These are phyloP conservation scores for Ochotona princeps DNA, from an alignment of 2,113 vertebrate genomes.

Conservation along the genomic window DNA sequence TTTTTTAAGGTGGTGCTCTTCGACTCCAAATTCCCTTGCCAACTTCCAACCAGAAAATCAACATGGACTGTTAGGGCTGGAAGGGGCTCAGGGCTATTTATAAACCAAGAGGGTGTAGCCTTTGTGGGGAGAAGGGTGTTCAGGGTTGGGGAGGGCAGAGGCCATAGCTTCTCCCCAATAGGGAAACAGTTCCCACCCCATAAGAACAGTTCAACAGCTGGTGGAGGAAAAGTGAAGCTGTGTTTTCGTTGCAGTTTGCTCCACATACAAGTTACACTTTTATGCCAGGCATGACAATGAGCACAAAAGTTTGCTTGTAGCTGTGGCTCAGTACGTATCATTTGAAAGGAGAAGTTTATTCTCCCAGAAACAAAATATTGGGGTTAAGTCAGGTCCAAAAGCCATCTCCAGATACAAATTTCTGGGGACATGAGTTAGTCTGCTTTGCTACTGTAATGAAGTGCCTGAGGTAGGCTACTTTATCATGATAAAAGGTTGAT, in stretches of 20 bases:
- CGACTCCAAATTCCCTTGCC: too few species aligned
- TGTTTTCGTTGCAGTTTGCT: neutral
- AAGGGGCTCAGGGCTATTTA: neutral
- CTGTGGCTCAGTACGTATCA: neutral
- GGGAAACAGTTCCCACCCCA: too few species aligned
- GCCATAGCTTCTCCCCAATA: rapidly evolving
- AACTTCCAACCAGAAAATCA: neutral
- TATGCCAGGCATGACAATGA: neutral
- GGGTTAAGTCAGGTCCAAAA: neutral
- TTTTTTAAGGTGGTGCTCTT: too few species aligned
- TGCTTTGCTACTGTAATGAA: neutral
- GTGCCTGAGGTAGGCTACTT: neutral
- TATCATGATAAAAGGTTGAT: neutral
- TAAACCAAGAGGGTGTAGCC: neutral
- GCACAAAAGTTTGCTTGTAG: neutral
- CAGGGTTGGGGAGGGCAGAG: rapidly evolving
- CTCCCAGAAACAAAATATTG: neutral
- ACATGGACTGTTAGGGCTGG: neutral
- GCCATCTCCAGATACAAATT: rapidly evolving
- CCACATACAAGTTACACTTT: neutral
- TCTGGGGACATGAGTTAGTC: neutral
- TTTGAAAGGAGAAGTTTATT: neutral
- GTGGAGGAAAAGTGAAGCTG: neutral
- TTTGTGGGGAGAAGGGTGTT: neutral
- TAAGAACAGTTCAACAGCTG: neutral